A percentile compares a stretch with the other conserved stretches of the same genome.
phyloP scores from a whole-genome alignment of 2,888 invertebrate genomes.

The Tetrapedia diversipes region DNA sequence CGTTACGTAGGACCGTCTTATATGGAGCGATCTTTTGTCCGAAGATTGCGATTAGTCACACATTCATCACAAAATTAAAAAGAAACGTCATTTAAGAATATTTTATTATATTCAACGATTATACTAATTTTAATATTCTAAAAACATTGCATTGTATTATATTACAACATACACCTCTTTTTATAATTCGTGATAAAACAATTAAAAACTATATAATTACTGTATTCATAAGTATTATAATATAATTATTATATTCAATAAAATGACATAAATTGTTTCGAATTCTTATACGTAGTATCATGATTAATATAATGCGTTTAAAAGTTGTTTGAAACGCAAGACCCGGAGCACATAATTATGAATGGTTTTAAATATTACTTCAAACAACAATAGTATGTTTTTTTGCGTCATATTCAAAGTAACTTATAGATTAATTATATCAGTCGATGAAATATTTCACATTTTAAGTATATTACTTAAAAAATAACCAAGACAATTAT shows the following conservation, averaged over 20 bases:
- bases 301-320: background rate
- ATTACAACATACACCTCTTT: slow-evolving; percentile 49
- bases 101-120: background rate
- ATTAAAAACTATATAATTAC: slow-evolving; percentile 19
- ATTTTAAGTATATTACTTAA: background rate
- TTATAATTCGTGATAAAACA: slow-evolving; percentile 31
- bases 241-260: background rate
- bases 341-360: background rate
- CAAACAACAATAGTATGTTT: background rate
- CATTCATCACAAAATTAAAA: slow-evolving; percentile 11
- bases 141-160: slow-evolving; percentile 14
- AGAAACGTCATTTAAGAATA: background rate
- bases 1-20: slow-evolving; percentile 44
- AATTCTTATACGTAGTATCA: background rate
- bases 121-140: slow-evolving; percentile 5
- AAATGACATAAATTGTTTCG: background rate
- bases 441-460: background rate
- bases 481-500: too few relatives aligned
- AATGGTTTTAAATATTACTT: background rate
- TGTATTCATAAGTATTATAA: too few relatives aligned
- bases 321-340: background rate
- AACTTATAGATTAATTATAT: background rate
- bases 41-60: slow-evolving; percentile 40
- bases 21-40: slow-evolving; percentile 51
- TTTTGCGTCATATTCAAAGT: background rate